Evolutionary conservation across 2,113 vertebrate species (phyloP).

Genomic region (Callithrix jacchus): DNA sequence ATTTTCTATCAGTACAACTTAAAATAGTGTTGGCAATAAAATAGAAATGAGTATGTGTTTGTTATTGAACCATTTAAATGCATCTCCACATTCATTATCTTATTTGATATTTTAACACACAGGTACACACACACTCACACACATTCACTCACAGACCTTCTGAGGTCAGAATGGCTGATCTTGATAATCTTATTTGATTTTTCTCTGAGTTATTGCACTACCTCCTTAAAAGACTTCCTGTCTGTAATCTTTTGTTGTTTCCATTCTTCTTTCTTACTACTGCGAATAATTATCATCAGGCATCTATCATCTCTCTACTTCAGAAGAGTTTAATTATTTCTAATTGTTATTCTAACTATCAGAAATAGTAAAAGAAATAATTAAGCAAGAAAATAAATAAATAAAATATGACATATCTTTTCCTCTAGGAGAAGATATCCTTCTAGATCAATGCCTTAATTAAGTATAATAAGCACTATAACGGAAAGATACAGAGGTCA

Average conservation of each 20-base stretch:
- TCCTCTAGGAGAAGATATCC: background rate
- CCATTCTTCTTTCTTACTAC: background rate
- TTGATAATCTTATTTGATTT: background rate
- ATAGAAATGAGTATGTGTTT: background rate
- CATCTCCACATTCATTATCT: background rate
- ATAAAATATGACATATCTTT: background rate
- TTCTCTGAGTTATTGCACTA: background rate
- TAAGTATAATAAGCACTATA: background rate
- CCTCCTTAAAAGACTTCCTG: background rate
- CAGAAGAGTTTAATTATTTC: background rate
- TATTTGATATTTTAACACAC: background rate
- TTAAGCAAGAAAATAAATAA: background rate
- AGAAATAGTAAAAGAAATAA: background rate
- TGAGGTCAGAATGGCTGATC: background rate
- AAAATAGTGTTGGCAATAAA: background rate
- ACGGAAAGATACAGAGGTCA: background rate
- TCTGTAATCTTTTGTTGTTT: background rate
- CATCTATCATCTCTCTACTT: background rate
- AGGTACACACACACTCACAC: background rate
- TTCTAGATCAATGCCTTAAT: background rate
- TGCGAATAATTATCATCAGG: background rate
- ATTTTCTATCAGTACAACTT: background rate
- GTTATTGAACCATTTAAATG: background rate
- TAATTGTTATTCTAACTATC: background rate
- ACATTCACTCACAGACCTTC: background rate